Evolutionary conservation across 2,888 invertebrate genomes (phyloP), one percentile per base, ranked within the genome.

Genomic region (Chrysotoxum bicinctum): DNA sequence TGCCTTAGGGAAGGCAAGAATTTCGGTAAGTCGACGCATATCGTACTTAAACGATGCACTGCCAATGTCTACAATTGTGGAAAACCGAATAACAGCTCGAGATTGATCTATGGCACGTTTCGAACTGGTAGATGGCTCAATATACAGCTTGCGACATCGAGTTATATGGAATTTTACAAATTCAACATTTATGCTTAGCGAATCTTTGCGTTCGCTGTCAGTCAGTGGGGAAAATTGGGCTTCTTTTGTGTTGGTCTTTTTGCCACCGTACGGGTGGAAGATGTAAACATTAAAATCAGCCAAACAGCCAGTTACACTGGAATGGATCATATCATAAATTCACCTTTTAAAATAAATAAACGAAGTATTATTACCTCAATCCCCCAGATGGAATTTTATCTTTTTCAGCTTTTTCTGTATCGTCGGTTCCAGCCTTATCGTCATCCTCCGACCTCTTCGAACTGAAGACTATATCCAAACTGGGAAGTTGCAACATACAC

Each of bases 1-100:
- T 14, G 99, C 99, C 92, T 98, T 98, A 0, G 99, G 99, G 91
- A 99, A 99, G 0, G 98, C 98, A 78, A 99, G 93, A 89, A 99
- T 98, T 93, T 99, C 99, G 0, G 98, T 97, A 86, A 99, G 92
- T 0, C 99, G 94, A 40, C 99, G 94, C 98, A 99, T 99, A 91
- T 99, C 99, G 92, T 99, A 99, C 91, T 99, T 98, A 92, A 99
- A 99, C 26, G 97, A 97, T 10, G 98, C 98, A 23, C 97, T 97
- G 7, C 98, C 98, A 88, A 98, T 97, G 92, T 98, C 98, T 89
- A 98, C 96, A 88, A 98, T 97, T 1, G 98, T 97, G 35, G 98
- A 98, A 91, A 98, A 98, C 87, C 98, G 93, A 73, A 98, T 98
- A 14, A 97, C 96, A n/a, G 97, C 97, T 87, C 96, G 94, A 26